Percentiles rank a stretch among this genome's conserved stretches.
Evolutionary conservation across 2,888 invertebrate genomes (phyloP).

Genomic region (Oxyscelio sp.): DNA sequence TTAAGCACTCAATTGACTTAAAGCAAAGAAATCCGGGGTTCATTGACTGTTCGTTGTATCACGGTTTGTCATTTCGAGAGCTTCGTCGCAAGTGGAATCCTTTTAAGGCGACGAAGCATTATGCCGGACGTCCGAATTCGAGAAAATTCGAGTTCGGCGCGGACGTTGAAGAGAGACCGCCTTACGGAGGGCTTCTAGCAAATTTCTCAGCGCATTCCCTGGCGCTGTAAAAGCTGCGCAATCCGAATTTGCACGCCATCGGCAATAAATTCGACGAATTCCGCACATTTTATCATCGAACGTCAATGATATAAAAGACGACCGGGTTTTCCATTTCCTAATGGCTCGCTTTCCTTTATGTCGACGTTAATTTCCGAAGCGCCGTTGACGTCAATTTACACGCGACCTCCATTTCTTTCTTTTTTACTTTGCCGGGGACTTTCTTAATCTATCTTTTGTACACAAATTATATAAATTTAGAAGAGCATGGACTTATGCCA

Average conservation of each 20-base stretch:
- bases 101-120: slow-evolving; percentile 72
- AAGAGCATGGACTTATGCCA: no score
- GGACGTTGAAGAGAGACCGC: slow-evolving; percentile 21
- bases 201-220: no score
- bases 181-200: slow-evolving; percentile 1
- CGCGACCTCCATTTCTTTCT: no score
- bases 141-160: slow-evolving; percentile 15
- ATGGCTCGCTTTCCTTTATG: no score
- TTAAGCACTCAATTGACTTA: slow-evolving; percentile 69
- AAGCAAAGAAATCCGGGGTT: slow-evolving; percentile 56
- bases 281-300: slow-evolving; percentile 47
- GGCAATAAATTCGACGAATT: slow-evolving; percentile 57
- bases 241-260: slow-evolving; percentile 26
- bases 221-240: slow-evolving; percentile 35
- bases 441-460: no score
- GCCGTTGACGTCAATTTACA: no score
- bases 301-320: background rate
- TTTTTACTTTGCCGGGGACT: no score
- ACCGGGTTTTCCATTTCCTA: background rate
- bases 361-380: no score
- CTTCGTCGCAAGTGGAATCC: slow-evolving; percentile 71
- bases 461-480: no score
- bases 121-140: slow-evolving; percentile 48
- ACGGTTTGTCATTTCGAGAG: slow-evolving; percentile 66
- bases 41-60: slow-evolving; percentile 59